Evolutionary conservation across 2,797 vertebrate genomes (phyloP), one percentile per base, ranked within the genome.

Genomic region (Phaenicophaeus curvirostris): DNA sequence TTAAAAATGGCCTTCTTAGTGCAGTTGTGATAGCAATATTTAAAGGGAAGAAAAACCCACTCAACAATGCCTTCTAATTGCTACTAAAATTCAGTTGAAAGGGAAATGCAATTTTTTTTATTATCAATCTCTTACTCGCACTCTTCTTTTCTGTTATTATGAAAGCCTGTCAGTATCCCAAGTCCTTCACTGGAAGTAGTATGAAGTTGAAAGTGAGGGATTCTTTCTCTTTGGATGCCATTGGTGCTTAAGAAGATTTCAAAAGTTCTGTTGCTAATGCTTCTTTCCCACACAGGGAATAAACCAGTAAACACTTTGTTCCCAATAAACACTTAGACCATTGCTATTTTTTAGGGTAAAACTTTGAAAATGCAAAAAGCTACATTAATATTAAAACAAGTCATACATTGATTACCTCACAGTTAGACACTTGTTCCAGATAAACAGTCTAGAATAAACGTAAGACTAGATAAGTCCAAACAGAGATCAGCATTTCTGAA

Each of bases 41-140:
- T 57, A 53, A 10, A 41, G 9, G 3, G 12, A 11, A 8, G 9
- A 8, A 9, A 19, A 15, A 5, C 0, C 18, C 18, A 35, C 12
- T 17, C 6, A 14, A 13, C 1, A 31, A 31, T 30, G 57, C 21
- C 15, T 59, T 42, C 7, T 42, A 46, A 31, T 59, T 77, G n/a
- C 1, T 76, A 46, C 51, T 67, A 71, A 74, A 74, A 74, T 30
- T 2, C 3, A 51, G 11, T n/a, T 41, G 2, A 54, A 85, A 65
- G 35, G 1, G 2, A 33, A 61, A 37, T 33, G 11, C 24, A 41
- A 1, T 0, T 39, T 61, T 78, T 89, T 79, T 68, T 1, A 37
- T 5, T 25, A 44, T 8, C 12, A 33, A 1, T 0, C 20, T 5
- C 3, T 48, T 85, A 78, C 6, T 74, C 9, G 72, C 2, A 48